phyloP scores from a whole-genome alignment of 2,113 vertebrate species.

The Heterotilapia buettikoferi region DNA sequence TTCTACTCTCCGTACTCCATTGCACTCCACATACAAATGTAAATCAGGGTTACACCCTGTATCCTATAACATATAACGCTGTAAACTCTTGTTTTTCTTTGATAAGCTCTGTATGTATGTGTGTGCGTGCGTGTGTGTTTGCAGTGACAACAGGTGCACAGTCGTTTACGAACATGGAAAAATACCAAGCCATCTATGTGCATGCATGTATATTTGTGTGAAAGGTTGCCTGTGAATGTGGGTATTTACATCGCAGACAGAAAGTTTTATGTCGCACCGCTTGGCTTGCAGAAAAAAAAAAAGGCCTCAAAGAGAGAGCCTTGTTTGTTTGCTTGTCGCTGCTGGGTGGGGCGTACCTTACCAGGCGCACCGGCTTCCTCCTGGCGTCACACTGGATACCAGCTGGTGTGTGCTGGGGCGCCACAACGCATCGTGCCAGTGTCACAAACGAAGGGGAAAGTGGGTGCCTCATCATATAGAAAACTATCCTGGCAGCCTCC shows the following conservation, averaged over 20 bases:
- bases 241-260: constrained; percentile 3
- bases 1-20: constrained; percentile 44
- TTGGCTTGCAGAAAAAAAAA: neutral
- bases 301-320: neutral
- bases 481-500: constrained; percentile 60
- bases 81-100: constrained; percentile 61
- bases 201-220: neutral
- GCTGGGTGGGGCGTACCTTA: constrained; percentile 2
- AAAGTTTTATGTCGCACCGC: neutral
- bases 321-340: constrained; percentile 13
- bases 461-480: constrained; percentile 52
- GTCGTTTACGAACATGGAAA: constrained; percentile 23
- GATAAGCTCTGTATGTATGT: constrained; percentile 28
- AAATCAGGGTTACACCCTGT: constrained; percentile 57
- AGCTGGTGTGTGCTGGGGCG: constrained; percentile 51
- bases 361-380: neutral
- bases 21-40: constrained; percentile 62
- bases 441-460: constrained; percentile 47
- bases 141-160: constrained; percentile 43
- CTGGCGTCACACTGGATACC: constrained; percentile 34
- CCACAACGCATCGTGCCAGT: constrained; percentile 26
- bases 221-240: neutral
- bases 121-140: neutral
- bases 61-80: constrained; percentile 52
- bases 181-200: constrained; percentile 22